Evolutionary conservation across 2,888 invertebrate species (phyloP), one percentile per base, ranked within the genome.

Genomic region (Leptinotarsa peninsularis): DNA sequence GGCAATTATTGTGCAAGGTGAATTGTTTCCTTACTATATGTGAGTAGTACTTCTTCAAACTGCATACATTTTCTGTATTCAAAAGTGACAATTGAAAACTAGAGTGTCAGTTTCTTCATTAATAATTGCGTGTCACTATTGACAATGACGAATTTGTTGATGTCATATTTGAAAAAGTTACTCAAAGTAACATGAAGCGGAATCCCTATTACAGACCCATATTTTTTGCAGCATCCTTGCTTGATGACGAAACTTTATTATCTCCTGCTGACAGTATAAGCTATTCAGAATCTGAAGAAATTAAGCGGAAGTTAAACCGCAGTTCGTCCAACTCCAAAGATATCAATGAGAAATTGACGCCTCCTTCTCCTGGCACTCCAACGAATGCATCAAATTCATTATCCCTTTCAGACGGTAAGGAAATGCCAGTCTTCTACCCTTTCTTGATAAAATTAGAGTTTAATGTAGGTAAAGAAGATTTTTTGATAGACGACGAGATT

Each of bases 401-500:
- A 0, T 95, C 95, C 0, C 88, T 95, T n/a, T 95, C 95, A 0
- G 95, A 95, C 80, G 94, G 94, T 21, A 74, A 74, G 27, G 66
- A 5, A 7, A n/a, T 17, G n/a, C 27, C 33, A n/a, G 3, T 2
- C 10, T 17, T 54, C 7, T 17, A 1, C 1, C 43, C 10, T 10
- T 43, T 43, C 43, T 43, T 43, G 13, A 43, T 43, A 43, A 43
- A 43, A 43, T 43, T 43, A 43, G 43, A 43, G 43, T 43, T 43
- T 43, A 43, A 43, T 52, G 54, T 67, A 49, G 77, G 72, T 21
- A 90, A 94, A 79, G 95, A 95, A 86, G 95, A 95, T 87, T 95
- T 93, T 88, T 92, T 96, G 77, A 93, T 93, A 78, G 96, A 97
- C 84, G 96, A 97, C 83, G 96, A 97, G 88, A 96, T 97, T 77